These are phyloP conservation scores for Drosophila repleta DNA, from an alignment of 1,140 invertebrate genomes.

Conservation along the genomic window DNA sequence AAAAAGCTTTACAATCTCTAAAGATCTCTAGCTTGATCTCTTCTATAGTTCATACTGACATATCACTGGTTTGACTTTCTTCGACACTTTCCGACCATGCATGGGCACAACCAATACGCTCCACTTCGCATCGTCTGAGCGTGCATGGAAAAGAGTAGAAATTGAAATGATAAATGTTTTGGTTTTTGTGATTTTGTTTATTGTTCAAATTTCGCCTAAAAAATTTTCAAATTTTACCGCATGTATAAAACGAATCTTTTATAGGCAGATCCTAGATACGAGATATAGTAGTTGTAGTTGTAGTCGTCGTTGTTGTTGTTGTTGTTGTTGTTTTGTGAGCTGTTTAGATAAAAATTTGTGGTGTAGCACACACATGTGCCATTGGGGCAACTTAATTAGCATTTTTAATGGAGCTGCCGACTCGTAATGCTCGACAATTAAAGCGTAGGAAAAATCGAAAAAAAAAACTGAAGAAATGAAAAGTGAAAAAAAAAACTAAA, in stretches of 20 bases:
- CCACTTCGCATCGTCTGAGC: neutral
- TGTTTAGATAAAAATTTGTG: conserved; percentile 78
- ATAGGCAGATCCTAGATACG: conserved; percentile 37
- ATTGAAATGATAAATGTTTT: conserved; percentile 81
- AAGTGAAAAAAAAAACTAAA: neutral
- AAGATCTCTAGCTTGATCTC: no score
- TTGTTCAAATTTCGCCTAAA: conserved; percentile 78
- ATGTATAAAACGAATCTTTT: conserved; percentile 74
- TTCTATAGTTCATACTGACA: no score
- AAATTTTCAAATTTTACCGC: conserved; percentile 74
- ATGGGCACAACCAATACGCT: neutral
- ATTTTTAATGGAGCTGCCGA: conserved; percentile 78
- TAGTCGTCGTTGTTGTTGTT: conserved; percentile 14
- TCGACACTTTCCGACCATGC: no score
- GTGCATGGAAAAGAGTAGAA: conserved; percentile 7
- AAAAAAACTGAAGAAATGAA: neutral
- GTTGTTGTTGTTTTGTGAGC: conserved; percentile 65
- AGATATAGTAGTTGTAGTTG: conserved; percentile 10
- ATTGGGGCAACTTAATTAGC: conserved; percentile 78
- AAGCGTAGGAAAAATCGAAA: conserved; percentile 29
- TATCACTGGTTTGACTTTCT: no score
- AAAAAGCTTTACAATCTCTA: no score
- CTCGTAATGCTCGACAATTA: conserved; percentile 74
- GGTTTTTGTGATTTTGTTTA: conserved; percentile 83
- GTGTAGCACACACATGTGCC: conserved; percentile 56